Percentiles rank a stretch among this genome's conserved stretches.
Evolutionary conservation across 2,888 invertebrate genomes (phyloP).

Genomic region (Pherbina coryleti): DNA sequence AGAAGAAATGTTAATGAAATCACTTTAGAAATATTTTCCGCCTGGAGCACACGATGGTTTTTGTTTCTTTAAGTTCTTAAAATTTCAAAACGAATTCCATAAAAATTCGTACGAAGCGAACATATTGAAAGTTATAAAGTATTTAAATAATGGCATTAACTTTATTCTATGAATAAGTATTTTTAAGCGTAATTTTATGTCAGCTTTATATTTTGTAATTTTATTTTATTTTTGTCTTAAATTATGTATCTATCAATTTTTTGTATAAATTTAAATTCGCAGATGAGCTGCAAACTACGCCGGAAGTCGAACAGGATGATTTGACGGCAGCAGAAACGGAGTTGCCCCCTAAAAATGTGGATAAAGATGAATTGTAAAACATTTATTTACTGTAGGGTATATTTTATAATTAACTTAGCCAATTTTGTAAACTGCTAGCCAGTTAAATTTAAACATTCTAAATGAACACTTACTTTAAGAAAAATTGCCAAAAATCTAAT

Average conservation of each 20-base stretch:
- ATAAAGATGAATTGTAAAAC: conserved; percentile 25
- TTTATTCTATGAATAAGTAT: conserved; percentile 65
- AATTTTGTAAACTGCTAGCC: neutral
- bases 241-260: conserved; percentile 4
- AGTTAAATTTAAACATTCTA: neutral
- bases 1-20: conserved; percentile 68
- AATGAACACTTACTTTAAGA: neutral
- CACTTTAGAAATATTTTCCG: conserved; percentile 54
- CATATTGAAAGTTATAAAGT: conserved; percentile 21
- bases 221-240: conserved; percentile 9
- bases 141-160: conserved; percentile 37
- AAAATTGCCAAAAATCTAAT: conserved; percentile 5
- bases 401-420: neutral
- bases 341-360: neutral
- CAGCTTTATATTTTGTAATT: neutral
- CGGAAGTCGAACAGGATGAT: neutral
- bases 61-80: conserved; percentile 13
- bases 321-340: neutral
- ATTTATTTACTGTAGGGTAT: neutral
- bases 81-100: neutral
- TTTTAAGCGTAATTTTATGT: neutral
- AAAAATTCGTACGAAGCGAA: conserved; percentile 19
- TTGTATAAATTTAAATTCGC: conserved; percentile 7
- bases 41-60: neutral
- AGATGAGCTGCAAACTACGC: conserved; percentile 7